Evolutionary conservation across 1,140 invertebrate genomes (phyloP).

Genomic region (Doryteuthis pealeii): DNA sequence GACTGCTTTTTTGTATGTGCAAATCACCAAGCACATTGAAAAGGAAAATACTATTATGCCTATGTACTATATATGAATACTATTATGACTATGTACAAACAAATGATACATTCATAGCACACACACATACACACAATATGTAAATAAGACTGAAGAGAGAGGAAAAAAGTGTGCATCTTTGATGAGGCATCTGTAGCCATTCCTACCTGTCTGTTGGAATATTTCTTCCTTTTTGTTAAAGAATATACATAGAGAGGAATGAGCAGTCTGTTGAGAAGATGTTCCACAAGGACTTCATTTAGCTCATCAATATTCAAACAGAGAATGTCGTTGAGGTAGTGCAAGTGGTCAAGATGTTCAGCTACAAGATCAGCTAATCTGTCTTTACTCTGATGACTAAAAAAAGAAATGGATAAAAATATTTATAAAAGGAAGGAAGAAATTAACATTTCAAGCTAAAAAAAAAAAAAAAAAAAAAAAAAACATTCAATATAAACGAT

Average conservation of each 20-base stretch:
- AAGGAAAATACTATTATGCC: no score
- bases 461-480: slow-evolving; percentile 5
- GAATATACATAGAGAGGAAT: slow-evolving; percentile 95
- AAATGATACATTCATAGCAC: no score
- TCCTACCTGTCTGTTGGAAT: slow-evolving; percentile 37
- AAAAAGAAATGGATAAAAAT: slow-evolving; percentile 52
- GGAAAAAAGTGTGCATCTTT: no score
- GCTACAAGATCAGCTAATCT: slow-evolving; percentile 91
- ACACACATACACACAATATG: no score
- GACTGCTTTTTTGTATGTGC: no score
- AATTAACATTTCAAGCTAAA: not conserved
- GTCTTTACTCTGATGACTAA: slow-evolving; percentile 83
- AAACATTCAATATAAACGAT: no score
- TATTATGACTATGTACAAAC: no score
- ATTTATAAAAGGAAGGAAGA: not conserved
- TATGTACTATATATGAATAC: no score
- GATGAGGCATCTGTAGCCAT: not conserved
- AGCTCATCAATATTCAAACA: slow-evolving; percentile 88
- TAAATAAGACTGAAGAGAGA: no score
- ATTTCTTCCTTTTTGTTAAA: slow-evolving; percentile 62
- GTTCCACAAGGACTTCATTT: slow-evolving; percentile 94
- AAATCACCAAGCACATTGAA: no score
- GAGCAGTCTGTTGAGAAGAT: slow-evolving; percentile 88
- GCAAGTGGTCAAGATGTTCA: slow-evolving; percentile 95
- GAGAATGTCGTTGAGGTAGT: slow-evolving; percentile 97